These are phyloP conservation scores for Chelon auratus DNA, from an alignment of 2,797 vertebrate genomes.

Conservation along the genomic window DNA sequence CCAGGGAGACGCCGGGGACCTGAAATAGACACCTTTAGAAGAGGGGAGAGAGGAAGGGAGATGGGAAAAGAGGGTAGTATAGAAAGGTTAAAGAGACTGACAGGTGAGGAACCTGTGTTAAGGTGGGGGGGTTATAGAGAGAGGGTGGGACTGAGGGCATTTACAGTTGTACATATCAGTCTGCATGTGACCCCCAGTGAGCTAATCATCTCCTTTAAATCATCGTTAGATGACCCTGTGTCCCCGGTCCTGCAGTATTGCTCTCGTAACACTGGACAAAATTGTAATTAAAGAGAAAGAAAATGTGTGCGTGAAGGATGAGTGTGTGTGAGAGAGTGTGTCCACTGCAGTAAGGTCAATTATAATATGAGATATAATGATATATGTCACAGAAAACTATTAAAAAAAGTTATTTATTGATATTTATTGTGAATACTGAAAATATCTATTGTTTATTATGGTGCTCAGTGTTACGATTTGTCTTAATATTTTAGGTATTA, in stretches of 20 bases:
- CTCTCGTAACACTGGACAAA: constrained; percentile 59
- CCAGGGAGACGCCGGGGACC: constrained; percentile 93
- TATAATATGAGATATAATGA: constrained; percentile 53
- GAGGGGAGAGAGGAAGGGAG: background rate
- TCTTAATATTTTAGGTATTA: constrained; percentile 74
- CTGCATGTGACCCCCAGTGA: constrained; percentile 75
- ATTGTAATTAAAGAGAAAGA: constrained; percentile 36
- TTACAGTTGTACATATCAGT: constrained; percentile 79
- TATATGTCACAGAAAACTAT: constrained; percentile 50
- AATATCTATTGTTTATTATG: constrained; percentile 70
- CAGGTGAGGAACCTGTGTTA: background rate
- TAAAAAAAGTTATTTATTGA: constrained; percentile 36
- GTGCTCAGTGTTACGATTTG: constrained; percentile 73
- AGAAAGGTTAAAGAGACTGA: rapidly evolving
- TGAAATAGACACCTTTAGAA: constrained; percentile 84
- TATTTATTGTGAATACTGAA: constrained; percentile 74
- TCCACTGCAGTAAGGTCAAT: constrained; percentile 42
- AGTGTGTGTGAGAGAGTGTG: constrained; percentile 18
- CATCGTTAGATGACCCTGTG: constrained; percentile 51
- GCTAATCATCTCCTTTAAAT: constrained; percentile 61
- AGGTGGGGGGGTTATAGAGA: background rate
- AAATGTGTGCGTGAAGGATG: constrained; percentile 10
- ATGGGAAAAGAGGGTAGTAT: background rate
- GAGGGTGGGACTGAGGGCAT: constrained; percentile 42
- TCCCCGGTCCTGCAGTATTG: constrained; percentile 63